Base-by-base conservation (phyloP, 1,140 invertebrate species). In the Caenorhabditis brenneri region DNA sequence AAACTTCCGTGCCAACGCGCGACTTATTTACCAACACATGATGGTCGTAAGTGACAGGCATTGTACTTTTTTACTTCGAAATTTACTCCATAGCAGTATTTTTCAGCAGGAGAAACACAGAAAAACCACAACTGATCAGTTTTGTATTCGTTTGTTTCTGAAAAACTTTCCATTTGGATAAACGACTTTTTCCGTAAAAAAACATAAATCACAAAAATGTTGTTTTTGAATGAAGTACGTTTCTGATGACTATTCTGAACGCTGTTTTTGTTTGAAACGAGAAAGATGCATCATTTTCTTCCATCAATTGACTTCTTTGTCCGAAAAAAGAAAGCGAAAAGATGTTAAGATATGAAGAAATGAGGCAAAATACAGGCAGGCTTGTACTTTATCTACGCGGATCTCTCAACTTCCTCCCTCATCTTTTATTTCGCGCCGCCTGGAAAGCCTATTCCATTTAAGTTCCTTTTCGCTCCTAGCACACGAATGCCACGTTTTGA, bases 271-370 rank as follows among this genome's bases (percentile, higher is more conserved):
- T 27, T 27, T 12, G 19, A 55, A 55, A 55, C 53, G 22, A 55
- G 58, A 65, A 65, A n/a, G 58, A 65, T 65, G 58, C 10, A 33
- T 22, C 58, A 24, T 33, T 27, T 27, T 27, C 65, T 15, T 24
- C 36, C 29, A 36, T 33, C 31, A 33, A 46, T 74, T 74, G 65
- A 31, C 65, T 74, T 74, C 65, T 27, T 74, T 46, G 65, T 74
- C 65, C 65, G 33, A 31, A 74, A 36, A 74, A 74, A 74, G 65
- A 74, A 74, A 74, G 65, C 65, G 65, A 74, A 74, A 74, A 74
- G 65, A 74, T 74, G 65, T 74, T 74, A 39, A 74, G 65, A 74
- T 74, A 74, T 74, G 36, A 74, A 74, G 65, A 74, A 74, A 74
- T 74, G 65, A 74, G 65, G 65, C 65, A 74, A 74, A 74, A 74